These are phyloP conservation scores for Pluvialis apricaria DNA, from an alignment of 2,113 vertebrate species.

Conservation along the genomic window DNA sequence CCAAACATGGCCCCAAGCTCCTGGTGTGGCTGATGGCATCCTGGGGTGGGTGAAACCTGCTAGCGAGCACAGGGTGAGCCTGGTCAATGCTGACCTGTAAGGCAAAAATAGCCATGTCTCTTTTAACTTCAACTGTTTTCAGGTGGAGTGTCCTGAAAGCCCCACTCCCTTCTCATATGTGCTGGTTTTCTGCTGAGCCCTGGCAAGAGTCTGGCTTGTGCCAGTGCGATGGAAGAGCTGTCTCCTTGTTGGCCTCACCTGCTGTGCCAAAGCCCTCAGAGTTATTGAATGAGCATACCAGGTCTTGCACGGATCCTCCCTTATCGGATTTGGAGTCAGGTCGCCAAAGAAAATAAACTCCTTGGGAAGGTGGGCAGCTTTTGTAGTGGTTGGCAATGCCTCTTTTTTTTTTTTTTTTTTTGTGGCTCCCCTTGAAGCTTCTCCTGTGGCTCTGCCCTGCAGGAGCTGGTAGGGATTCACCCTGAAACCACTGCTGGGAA, in stretches of 20 bases:
- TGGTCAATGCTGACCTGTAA: not conserved
- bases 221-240: not conserved
- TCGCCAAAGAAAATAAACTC: not conserved
- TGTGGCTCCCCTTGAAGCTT: not conserved
- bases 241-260: not conserved
- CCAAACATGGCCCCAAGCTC: accelerated
- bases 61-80: not conserved
- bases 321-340: not conserved
- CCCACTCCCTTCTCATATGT: not conserved
- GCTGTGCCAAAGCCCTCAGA: not conserved
- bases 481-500: not conserved
- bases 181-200: not conserved
- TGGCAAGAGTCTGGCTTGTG: not conserved
- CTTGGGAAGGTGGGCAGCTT: not conserved
- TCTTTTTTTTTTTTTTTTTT: not conserved
- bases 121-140: not conserved
- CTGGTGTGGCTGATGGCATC: not conserved
- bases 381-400: accelerated
- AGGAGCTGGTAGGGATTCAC: not conserved
- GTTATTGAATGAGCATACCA: not conserved
- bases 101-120: not conserved
- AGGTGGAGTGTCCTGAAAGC: not conserved
- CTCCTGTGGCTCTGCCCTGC: not conserved
- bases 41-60: not conserved
- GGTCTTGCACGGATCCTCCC: not conserved